Base-by-base conservation (phyloP, 2,797 vertebrate species). In the Podarcis lilfordi region DNA sequence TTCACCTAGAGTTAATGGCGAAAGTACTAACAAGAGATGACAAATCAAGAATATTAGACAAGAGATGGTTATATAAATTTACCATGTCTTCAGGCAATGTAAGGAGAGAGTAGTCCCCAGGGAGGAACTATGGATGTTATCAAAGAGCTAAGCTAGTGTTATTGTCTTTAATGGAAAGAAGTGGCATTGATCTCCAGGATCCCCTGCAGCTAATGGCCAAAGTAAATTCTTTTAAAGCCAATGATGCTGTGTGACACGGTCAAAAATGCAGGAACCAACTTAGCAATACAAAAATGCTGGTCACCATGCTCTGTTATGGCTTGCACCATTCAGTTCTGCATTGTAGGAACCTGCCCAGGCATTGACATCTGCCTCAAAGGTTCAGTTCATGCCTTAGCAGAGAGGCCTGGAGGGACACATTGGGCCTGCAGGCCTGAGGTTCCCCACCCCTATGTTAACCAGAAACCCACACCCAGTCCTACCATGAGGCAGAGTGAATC, bases 81-180 rank as follows among this genome's bases (percentile, higher is more conserved):
- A 85, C 69, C 84, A 91, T 88, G 90, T 92, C 91, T 84, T 91
- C 86, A 92, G 88, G 88, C 93, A 88, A 95, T 90, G 35, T 89
- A 88, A 89, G 92, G 66, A 32, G 50, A 85, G n/a, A 91, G 76
- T 89, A 89, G 83, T 92, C 90, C 93, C 92, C 91, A 90, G 90
- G 71, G 91, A 80, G 78, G 74, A 94, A 93, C 89, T 93, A 91
- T 92, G 85, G 94, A 90, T 83, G 93, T 59, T 72, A 90, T 81
- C 85, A 89, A 88, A 94, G 88, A 95, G 85, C 85, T 94, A 93
- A 88, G 88, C 83, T 88, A 55, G 35, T 13, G 88, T 91, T 94
- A 94, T 93, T 93, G 90, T 94, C 91, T 94, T 93, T 95, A 95
- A 94, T 94, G 92, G 91, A 89, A 80, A 95, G 95, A 94, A 94